Percentiles rank a stretch among this genome's conserved stretches.
Conservation (phyloP, 2,113 vertebrate species). For the Psammodynastes pulverulentus region DNA sequence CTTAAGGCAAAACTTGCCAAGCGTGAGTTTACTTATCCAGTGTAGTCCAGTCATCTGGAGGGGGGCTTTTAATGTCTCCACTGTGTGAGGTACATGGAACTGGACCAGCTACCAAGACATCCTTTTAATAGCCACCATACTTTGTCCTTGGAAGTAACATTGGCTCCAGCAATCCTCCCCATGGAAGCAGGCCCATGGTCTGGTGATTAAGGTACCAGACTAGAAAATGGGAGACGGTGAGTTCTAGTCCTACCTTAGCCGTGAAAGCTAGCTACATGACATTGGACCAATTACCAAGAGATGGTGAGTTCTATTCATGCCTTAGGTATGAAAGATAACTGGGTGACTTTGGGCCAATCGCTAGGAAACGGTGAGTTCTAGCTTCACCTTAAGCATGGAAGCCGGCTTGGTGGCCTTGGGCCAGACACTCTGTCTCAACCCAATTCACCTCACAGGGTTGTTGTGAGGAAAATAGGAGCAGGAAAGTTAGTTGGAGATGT, state of each 20-base stretch:
- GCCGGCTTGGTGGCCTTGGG: not conserved
- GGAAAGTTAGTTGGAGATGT: not conserved
- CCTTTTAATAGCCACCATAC: not conserved
- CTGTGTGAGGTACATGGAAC: not conserved
- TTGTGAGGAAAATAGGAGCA: not conserved
- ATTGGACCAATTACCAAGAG: not conserved
- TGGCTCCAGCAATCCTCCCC: not conserved
- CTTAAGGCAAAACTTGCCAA: not conserved
- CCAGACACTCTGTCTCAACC: not conserved
- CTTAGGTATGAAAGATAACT: not conserved
- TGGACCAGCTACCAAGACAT: not conserved
- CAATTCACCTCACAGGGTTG: not conserved
- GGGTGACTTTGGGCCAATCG: not conserved
- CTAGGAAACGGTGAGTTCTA: not conserved
- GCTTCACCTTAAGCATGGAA: not conserved
- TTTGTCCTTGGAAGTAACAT: not conserved
- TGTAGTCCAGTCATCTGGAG: not conserved
- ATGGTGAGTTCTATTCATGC: not conserved
- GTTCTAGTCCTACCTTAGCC: not conserved
- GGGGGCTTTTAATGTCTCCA: not conserved
- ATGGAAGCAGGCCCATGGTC: not conserved
- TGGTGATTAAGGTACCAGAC: not conserved
- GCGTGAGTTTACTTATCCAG: not conserved
- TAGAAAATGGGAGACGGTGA: not conserved
- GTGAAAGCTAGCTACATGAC: not conserved